Evolutionary conservation across 1,140 invertebrate species (phyloP).

Genomic region (Drosophila lacertosa): DNA sequence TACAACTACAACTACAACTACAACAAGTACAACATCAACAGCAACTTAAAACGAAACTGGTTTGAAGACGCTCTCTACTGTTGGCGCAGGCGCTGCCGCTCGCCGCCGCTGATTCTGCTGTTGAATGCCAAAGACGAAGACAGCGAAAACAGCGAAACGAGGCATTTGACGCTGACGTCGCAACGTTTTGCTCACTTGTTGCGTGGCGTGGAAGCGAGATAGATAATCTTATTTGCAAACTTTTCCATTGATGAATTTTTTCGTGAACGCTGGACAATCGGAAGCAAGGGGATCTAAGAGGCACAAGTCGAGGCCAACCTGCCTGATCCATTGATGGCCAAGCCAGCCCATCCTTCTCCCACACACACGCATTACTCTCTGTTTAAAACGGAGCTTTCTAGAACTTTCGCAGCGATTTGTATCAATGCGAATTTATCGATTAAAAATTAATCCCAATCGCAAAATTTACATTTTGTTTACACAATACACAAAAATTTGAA

Average conservation of each 20-base stretch:
- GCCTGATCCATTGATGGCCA: conserved; percentile 40
- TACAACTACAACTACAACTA: background rate
- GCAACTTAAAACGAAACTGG: conserved; percentile 58
- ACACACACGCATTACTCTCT: background rate
- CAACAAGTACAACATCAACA: conserved; percentile 35
- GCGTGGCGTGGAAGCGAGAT: conserved; percentile 53
- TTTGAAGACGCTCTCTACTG: conserved; percentile 67
- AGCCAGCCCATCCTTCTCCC: background rate
- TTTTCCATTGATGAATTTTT: conserved; percentile 80
- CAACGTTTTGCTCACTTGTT: conserved; percentile 51
- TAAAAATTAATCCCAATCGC: too few relatives aligned
- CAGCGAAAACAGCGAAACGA: conserved; percentile 19
- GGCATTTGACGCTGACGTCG: background rate
- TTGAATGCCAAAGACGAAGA: conserved; percentile 21
- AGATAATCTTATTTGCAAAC: conserved; percentile 58
- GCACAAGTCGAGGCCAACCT: background rate
- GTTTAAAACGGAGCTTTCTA: conserved; percentile 5
- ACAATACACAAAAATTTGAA: background rate
- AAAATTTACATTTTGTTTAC: background rate
- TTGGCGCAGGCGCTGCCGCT: conserved; percentile 43
- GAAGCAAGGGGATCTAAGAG: background rate
- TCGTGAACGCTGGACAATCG: background rate
- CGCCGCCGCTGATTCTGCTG: conserved; percentile 46
- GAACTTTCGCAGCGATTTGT: conserved; percentile 12
- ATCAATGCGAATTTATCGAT: too few relatives aligned